A percentile compares a stretch with the other conserved stretches of the same genome.
Conservation (phyloP, 2,888 invertebrate species). For the Lampropteryx suffumata region DNA sequence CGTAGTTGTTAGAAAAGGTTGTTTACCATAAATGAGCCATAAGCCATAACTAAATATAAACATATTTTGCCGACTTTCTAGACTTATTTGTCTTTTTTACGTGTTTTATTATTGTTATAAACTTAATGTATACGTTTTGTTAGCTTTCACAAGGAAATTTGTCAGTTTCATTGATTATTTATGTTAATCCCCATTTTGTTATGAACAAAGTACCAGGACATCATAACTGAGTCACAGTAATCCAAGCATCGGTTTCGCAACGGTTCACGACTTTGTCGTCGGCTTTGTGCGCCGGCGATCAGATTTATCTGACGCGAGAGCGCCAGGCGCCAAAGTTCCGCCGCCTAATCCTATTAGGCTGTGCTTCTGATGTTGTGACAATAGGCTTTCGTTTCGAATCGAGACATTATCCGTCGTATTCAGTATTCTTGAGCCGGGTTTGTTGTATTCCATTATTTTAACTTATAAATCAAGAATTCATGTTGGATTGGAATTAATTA, state of each 20-base stretch:
- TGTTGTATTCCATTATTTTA: background rate
- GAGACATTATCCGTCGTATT: conserved; percentile 7
- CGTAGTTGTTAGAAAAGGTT: too few species aligned
- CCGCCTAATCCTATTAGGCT: conserved; percentile 22
- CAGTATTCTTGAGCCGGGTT: background rate
- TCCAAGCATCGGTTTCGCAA: conserved; percentile 32
- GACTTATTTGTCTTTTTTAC: too few species aligned
- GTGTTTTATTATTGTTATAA: too few species aligned
- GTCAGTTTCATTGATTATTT: too few species aligned
- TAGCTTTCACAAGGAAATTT: too few species aligned
- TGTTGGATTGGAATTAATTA: too few species aligned
- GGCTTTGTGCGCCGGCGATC: conserved; percentile 19
- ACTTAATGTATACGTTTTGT: too few species aligned
- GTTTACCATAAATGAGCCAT: too few species aligned
- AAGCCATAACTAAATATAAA: too few species aligned
- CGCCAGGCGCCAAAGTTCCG: conserved; percentile 31
- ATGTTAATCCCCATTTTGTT: background rate
- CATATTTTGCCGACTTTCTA: too few species aligned
- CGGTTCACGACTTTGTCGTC: conserved; percentile 30
- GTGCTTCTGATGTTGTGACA: conserved; percentile 17
- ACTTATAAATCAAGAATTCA: too few species aligned
- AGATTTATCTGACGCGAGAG: conserved; percentile 35
- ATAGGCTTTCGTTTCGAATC: conserved; percentile 10
- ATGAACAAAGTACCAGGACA: conserved; percentile 23
- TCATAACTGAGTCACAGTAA: conserved; percentile 34